Evolutionary conservation across 2,113 vertebrate species (phyloP).

Genomic region (Oncorhynchus gorbuscha): DNA sequence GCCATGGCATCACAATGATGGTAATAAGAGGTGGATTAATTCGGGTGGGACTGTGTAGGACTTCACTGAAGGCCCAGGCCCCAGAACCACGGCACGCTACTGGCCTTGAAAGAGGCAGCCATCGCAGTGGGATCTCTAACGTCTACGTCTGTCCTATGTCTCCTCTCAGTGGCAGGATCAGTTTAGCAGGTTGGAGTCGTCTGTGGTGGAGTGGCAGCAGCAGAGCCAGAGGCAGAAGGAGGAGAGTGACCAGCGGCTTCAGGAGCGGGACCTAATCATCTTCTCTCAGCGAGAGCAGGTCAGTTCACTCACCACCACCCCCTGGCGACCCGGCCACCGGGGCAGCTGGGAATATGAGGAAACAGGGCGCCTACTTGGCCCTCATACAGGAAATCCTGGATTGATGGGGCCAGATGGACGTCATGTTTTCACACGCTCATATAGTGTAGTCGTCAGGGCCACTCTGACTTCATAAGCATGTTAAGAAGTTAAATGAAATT

Average conservation of each 20-base stretch:
- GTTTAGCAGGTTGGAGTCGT: conserved; percentile 71
- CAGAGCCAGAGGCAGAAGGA: conserved; percentile 73
- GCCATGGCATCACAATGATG: too few species aligned
- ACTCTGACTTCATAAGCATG: not conserved
- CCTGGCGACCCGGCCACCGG: too few species aligned
- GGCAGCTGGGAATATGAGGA: conserved; percentile 36
- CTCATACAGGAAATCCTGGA: conserved; percentile 76
- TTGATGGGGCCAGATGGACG: conserved; percentile 33
- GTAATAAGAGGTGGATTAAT: too few species aligned
- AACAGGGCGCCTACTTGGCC: conserved; percentile 23
- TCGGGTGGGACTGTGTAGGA: too few species aligned
- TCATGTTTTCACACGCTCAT: conserved; percentile 13
- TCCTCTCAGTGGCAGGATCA: conserved; percentile 75
- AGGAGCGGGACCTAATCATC: conserved; percentile 82
- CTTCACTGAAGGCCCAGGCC: too few species aligned
- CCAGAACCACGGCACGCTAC: too few species aligned
- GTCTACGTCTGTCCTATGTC: not conserved
- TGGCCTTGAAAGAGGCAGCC: not conserved
- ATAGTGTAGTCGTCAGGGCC: conserved; percentile 26
- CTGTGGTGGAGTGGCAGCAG: conserved; percentile 72
- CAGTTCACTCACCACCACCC: conserved; percentile 18
- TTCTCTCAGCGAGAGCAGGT: conserved; percentile 81
- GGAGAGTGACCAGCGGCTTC: conserved; percentile 76
- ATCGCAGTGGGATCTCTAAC: not conserved
- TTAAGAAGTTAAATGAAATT: not conserved